phyloP scores from a whole-genome alignment of 2,797 vertebrate genomes.

The Pelodytes ibericus region DNA sequence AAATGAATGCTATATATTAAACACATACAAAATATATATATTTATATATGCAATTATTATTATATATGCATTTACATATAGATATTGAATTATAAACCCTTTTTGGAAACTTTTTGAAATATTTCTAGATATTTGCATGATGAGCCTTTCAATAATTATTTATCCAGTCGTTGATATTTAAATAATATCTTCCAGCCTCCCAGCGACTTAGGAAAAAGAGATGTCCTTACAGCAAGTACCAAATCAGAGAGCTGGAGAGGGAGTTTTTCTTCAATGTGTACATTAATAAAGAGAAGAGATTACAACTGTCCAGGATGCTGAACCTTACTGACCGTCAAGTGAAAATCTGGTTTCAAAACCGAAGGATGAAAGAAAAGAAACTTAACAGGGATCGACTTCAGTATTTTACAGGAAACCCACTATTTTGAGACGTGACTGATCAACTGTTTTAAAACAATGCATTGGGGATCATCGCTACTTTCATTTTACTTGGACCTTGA shows the following conservation, averaged over 20 bases:
- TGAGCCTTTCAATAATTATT: not conserved
- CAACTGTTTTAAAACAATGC: constrained; percentile 67
- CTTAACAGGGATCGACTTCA: constrained; percentile 96
- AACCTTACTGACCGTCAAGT: constrained; percentile 97
- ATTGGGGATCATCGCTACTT: constrained; percentile 70
- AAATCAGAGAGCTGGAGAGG: constrained; percentile 98
- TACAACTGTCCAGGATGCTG: constrained; percentile 95
- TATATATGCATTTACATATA: not conserved
- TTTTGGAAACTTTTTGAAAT: no score
- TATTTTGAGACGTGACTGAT: constrained; percentile 83
- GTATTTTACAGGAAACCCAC: constrained; percentile 96
- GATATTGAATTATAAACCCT: not conserved
- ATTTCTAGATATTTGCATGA: no score
- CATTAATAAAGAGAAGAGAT: constrained; percentile 98
- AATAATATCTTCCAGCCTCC: constrained; percentile 65
- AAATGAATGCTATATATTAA: not conserved
- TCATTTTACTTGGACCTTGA: constrained; percentile 67
- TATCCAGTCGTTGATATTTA: not conserved
- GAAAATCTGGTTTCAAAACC: constrained; percentile 99
- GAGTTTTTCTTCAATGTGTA: constrained; percentile 99
- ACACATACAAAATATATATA: not conserved
- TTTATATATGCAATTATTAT: not conserved
- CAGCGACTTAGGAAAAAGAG: constrained; percentile 95
- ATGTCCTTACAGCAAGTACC: constrained; percentile 96
- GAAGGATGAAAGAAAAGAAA: constrained; percentile 99